Percentiles rank a stretch among this genome's conserved stretches.
These are phyloP conservation scores for Rhabdornis inornatus DNA, from an alignment of 2,113 vertebrate species.

Conservation along the genomic window DNA sequence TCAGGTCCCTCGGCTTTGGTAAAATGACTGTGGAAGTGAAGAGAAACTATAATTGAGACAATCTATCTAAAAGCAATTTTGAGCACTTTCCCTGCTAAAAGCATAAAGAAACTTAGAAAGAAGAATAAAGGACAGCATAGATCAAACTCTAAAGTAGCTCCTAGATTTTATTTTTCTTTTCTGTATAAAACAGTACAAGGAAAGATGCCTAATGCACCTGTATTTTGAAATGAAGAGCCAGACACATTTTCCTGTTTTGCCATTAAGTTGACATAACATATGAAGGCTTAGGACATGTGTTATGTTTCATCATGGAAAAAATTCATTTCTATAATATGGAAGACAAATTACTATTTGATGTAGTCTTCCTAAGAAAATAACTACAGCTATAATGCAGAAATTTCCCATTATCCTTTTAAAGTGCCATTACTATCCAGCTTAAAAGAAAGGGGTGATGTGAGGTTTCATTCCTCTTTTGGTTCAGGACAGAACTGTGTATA, in stretches of 20 bases:
- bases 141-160: background rate
- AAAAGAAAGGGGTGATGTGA: background rate
- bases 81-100: background rate
- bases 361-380: background rate
- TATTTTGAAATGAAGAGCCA: background rate
- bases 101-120: background rate
- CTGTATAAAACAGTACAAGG: background rate
- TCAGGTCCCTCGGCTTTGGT: background rate
- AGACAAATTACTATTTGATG: background rate
- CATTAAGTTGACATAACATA: background rate
- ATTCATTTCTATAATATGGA: background rate
- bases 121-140: background rate
- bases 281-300: background rate
- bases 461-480: background rate
- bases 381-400: background rate
- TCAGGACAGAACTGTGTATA: background rate
- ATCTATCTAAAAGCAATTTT: constrained; percentile 14
- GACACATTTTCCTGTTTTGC: background rate
- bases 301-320: background rate
- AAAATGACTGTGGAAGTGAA: background rate
- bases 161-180: background rate
- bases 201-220: background rate
- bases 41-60: background rate
- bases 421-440: background rate
- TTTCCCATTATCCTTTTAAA: background rate